Base-by-base conservation (phyloP, 2,113 vertebrate species). In the Rhabdomys dilectus region DNA sequence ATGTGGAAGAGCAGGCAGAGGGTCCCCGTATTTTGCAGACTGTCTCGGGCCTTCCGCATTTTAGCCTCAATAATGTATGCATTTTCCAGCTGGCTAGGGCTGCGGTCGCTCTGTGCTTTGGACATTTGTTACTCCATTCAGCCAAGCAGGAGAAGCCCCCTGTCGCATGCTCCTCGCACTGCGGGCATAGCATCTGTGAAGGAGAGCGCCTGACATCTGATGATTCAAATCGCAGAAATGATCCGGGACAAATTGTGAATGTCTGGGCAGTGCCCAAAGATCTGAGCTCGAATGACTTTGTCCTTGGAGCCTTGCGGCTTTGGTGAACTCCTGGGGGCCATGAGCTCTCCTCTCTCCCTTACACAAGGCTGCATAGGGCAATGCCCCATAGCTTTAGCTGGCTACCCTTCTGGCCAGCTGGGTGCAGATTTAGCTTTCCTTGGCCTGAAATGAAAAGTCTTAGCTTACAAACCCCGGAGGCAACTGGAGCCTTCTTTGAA, bases 211-310 rank as follows among this genome's bases (percentile, higher is more conserved):
- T 97, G 97, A 97, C 98, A 98, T 97, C 96, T 94, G 97, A 97
- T 96, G 97, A 97, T 96, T 96, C 98, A 96, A 97, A 98, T 97
- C 78, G 95, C 97, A 97, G 98, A 98, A 97, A 97, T 92, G 97
- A 98, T 97, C 97, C 96, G 96, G 98, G 96, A 97, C 95, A 96
- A 88, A 96, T 97, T 96, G 97, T 95, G 97, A 98, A 93, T 66
- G 96, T 97, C 97, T 98, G 98, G 97, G 96, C 87, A 94, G 94
- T 96, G 77, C 97, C 96, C 97, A 95, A 19, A 96, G 96, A 98
- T 95, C 34, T 97, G 94, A 97, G 96, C 87, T 58, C 89, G 93
- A 93, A 92, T 97, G 97, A 98, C 96, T 97, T 98, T 98, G 97
- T 88, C 98, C 96, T 97, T 97, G 97, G 96, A 97, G 95, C 92